A percentile compares a stretch with the other conserved stretches of the same genome.
Conservation (phyloP, 2,888 invertebrate species). For the Chrysotoxum bicinctum region DNA sequence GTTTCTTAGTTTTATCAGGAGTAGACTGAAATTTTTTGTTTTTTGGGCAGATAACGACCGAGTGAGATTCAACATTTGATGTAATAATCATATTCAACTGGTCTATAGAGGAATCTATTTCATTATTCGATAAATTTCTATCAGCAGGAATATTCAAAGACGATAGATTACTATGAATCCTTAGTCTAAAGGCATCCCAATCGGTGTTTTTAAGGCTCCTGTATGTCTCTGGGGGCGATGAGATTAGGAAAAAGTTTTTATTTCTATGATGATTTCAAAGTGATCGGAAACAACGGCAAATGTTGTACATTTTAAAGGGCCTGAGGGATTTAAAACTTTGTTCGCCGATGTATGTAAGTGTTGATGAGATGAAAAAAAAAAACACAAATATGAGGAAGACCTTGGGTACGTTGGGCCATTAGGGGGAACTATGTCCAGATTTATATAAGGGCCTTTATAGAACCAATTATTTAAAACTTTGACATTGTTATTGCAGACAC, state of each 20-base stretch:
- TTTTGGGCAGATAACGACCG: too few species aligned
- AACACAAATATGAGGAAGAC: slow-evolving; percentile 1
- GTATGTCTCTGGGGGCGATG: not conserved
- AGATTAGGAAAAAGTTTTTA: not conserved
- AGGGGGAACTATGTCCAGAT: too few species aligned
- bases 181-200: not conserved
- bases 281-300: too few species aligned
- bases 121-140: too few species aligned
- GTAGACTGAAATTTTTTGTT: too few species aligned
- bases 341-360: not conserved
- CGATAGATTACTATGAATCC: not conserved
- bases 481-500: not conserved
- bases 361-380: not conserved
- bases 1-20: too few species aligned
- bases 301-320: too few species aligned
- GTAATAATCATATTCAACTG: too few species aligned
- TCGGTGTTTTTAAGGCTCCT: not conserved
- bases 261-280: slow-evolving; percentile 3
- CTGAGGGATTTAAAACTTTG: not conserved
- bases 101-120: too few species aligned
- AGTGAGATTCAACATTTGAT: too few species aligned
- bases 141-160: too few species aligned
- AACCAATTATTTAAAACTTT: not conserved
- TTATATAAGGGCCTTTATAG: not conserved
- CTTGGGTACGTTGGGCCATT: slow-evolving; percentile 14